Base-by-base conservation (phyloP, 2,797 vertebrate genomes). In the Garrulus glandarius region DNA sequence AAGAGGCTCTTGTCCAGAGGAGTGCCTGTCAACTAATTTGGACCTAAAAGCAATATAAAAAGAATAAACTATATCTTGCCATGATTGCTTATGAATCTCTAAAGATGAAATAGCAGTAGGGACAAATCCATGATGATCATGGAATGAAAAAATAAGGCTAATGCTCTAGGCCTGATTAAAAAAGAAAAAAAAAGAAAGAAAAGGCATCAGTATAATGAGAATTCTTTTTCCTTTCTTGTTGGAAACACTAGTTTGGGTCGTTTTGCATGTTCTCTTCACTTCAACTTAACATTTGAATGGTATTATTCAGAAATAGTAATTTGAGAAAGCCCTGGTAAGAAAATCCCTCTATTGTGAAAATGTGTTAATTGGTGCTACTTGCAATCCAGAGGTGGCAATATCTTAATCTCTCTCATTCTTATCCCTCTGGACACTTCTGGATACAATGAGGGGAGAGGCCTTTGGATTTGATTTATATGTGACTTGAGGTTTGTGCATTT, bases 291-390 rank as follows among this genome's bases (percentile, higher is more conserved):
- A 76, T 90, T 91, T 93, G 70, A 91, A 77, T 93, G n/a, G 41
- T 43, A 78, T 88, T 93, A 86, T 95, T 97, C 70, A 87, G 63
- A 94, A 84, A 52, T 52, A 76, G 52, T 84, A 80, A 84, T 85
- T 87, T 87, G 81, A 94, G 89, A 92, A 83, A 84, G 23, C 36
- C 30, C 32, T 89, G 23, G 24, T 93, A 85, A 91, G 52, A 92
- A 89, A 93, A 65, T 61, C 60, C 4, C 8, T 76, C 78, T 89
- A 29, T 89, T 94, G 65, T 88, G 76, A 84, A 87, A 85, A 95
- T 78, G 84, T 91, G 88, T 90, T 93, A 95, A 92, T 91, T 93
- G 56, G 24, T 87, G 57, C 86, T 92, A 75, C 68, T 91, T 94
- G 65, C 77, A 65, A 91, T 96, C 53, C 61, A 83, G 93, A 91